Evolutionary conservation across 2,797 vertebrate genomes (phyloP).

Genomic region (Anguilla obscura): DNA sequence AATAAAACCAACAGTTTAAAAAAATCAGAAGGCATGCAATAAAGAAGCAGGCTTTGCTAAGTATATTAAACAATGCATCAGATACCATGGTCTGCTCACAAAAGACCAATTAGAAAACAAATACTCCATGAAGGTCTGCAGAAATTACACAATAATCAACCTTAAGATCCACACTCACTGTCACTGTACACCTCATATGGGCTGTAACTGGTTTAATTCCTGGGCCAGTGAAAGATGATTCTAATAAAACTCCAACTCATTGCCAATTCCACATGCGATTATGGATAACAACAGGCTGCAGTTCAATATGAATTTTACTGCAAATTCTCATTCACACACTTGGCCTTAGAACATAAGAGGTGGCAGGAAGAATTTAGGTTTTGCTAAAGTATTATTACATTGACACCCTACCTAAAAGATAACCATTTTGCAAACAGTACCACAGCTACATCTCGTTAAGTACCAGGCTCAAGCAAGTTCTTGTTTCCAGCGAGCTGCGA

Average conservation of each 20-base stretch:
- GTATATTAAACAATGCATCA: not conserved
- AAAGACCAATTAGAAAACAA: not conserved
- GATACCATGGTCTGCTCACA: not conserved
- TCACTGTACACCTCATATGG: not conserved
- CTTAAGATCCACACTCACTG: not conserved
- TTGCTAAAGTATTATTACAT: not conserved
- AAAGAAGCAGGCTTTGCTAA: slow-evolving; percentile 1
- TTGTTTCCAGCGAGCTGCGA: not conserved
- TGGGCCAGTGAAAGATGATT: not conserved
- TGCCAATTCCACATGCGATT: not conserved
- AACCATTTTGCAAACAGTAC: not conserved
- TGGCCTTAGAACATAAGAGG: not conserved
- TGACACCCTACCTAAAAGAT: not conserved
- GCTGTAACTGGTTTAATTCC: slow-evolving; percentile 19
- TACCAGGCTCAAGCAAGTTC: not conserved
- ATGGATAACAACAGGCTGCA: not conserved
- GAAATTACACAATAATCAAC: not conserved
- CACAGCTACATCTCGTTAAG: not conserved
- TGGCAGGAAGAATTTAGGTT: not conserved
- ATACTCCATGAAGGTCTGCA: no score
- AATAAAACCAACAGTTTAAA: not conserved
- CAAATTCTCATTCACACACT: not conserved
- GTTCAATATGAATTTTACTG: not conserved
- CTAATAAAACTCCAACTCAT: not conserved
- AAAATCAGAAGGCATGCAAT: slow-evolving; percentile 7